A percentile compares a stretch with the other conserved stretches of the same genome.
Evolutionary conservation across 2,888 invertebrate genomes (phyloP).

Genomic region (Pocota personata): DNA sequence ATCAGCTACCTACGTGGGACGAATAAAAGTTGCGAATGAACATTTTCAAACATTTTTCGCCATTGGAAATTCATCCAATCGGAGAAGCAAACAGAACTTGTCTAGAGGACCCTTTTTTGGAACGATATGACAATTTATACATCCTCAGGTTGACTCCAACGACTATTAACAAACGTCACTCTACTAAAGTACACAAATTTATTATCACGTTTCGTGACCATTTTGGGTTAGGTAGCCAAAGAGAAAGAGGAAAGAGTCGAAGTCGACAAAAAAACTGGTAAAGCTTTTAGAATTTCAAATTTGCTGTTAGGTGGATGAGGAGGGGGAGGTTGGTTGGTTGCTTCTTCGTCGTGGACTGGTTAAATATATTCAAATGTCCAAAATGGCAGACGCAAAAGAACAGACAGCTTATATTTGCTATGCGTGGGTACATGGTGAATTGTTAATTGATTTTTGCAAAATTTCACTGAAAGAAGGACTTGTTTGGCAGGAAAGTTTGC

Average conservation of each 20-base stretch:
- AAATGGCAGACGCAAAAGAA: constrained; percentile 33
- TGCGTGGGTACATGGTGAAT: constrained; percentile 51
- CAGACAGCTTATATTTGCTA: constrained; percentile 4
- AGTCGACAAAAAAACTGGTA: constrained; percentile 17
- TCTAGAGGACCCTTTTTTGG: constrained; percentile 47
- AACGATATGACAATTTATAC: constrained; percentile 57
- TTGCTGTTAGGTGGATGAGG: constrained; percentile 14
- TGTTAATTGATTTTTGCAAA: constrained; percentile 27
- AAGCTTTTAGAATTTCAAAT: constrained; percentile 61
- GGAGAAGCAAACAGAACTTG: constrained; percentile 6
- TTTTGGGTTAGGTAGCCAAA: constrained; percentile 13
- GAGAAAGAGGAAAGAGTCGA: background rate
- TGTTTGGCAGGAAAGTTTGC: constrained; percentile 1
- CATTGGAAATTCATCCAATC: background rate
- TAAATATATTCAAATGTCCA: constrained; percentile 50
- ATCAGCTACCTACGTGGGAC: constrained; percentile 38
- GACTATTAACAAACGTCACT: constrained; percentile 42
- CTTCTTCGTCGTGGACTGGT: constrained; percentile 29
- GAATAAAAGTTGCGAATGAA: constrained; percentile 54
- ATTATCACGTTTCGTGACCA: constrained; percentile 64
- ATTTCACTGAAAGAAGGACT: background rate
- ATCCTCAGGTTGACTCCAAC: constrained; percentile 36
- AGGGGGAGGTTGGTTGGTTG: background rate
- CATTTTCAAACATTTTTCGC: constrained; percentile 14
- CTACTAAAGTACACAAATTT: constrained; percentile 53